These are phyloP conservation scores for Falco rusticolus DNA, from an alignment of 2,797 vertebrate genomes.

Conservation along the genomic window DNA sequence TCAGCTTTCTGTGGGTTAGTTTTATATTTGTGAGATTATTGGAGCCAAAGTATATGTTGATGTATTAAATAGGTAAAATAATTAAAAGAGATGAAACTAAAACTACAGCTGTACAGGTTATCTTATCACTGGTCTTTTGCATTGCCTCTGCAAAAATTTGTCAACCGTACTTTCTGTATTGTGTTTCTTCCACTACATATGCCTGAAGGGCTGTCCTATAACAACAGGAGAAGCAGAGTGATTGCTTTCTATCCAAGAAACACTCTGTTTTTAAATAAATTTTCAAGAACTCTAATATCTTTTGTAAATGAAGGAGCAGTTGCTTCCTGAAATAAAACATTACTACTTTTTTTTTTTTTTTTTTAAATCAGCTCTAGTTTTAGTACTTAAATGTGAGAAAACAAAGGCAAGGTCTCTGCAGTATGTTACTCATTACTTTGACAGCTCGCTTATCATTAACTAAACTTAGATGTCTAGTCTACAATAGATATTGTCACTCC, in stretches of 20 bases:
- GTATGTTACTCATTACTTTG: not conserved
- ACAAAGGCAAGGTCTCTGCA: not conserved
- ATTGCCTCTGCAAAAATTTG: not conserved
- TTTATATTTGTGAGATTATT: not conserved
- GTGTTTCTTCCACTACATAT: not conserved
- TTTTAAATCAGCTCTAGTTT: not conserved
- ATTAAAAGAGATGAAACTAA: not conserved
- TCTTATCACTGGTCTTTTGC: not conserved
- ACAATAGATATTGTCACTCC: not conserved
- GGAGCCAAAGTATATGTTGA: not conserved
- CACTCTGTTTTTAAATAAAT: not conserved
- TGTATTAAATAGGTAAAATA: not conserved
- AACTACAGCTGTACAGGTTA: not conserved
- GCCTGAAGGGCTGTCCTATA: not conserved
- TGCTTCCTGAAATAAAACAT: not conserved
- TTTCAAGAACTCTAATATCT: not conserved
- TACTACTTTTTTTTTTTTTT: rapidly evolving
- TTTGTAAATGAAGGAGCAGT: not conserved
- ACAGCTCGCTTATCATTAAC: not conserved
- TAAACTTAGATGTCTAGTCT: not conserved
- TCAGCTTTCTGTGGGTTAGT: not conserved
- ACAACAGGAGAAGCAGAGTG: not conserved
- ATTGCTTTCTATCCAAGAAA: not conserved
- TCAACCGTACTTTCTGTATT: not conserved
- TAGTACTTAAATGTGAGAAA: not conserved